A percentile compares a stretch with the other conserved stretches of the same genome.
Evolutionary conservation across 1,140 invertebrate genomes (phyloP).

Genomic region (Paralvinella palmiformis): DNA sequence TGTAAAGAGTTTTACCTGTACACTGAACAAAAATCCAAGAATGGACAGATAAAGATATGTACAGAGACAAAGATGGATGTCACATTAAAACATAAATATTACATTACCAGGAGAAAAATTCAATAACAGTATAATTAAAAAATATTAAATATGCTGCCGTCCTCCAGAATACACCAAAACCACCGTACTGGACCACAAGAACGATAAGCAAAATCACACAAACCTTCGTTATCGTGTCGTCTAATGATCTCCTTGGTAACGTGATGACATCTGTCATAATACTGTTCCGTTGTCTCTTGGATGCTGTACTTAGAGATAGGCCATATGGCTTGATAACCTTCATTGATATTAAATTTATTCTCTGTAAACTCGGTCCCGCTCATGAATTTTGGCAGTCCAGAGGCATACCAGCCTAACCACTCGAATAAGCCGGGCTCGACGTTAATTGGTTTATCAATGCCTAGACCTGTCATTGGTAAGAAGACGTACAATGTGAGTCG

Average conservation of each 20-base stretch:
- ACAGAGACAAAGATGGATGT: too few relatives aligned
- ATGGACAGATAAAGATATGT: too few relatives aligned
- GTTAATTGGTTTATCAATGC: conserved; percentile 56
- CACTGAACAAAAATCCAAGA: too few relatives aligned
- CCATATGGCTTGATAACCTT: conserved; percentile 10
- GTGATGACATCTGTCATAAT: conserved; percentile 59
- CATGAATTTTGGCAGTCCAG: conserved; percentile 73
- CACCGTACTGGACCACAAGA: neutral
- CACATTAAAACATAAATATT: too few relatives aligned
- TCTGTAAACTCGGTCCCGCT: conserved; percentile 62
- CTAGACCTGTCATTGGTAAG: conserved; percentile 32
- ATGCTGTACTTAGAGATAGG: conserved; percentile 14
- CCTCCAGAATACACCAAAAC: neutral
- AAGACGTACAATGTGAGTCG: too few relatives aligned
- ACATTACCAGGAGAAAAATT: too few relatives aligned
- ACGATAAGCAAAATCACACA: too few relatives aligned
- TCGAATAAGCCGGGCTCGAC: conserved; percentile 87
- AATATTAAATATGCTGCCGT: too few relatives aligned
- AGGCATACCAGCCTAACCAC: conserved; percentile 84
- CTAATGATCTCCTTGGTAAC: conserved; percentile 45
- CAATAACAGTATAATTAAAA: too few relatives aligned
- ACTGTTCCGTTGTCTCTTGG: conserved; percentile 57
- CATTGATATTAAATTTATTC: conserved; percentile 57
- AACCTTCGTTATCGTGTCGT: conserved; percentile 28
- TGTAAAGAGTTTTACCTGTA: too few relatives aligned